Base-by-base conservation (phyloP, 2,888 invertebrate genomes). In the Octodonta nipae region DNA sequence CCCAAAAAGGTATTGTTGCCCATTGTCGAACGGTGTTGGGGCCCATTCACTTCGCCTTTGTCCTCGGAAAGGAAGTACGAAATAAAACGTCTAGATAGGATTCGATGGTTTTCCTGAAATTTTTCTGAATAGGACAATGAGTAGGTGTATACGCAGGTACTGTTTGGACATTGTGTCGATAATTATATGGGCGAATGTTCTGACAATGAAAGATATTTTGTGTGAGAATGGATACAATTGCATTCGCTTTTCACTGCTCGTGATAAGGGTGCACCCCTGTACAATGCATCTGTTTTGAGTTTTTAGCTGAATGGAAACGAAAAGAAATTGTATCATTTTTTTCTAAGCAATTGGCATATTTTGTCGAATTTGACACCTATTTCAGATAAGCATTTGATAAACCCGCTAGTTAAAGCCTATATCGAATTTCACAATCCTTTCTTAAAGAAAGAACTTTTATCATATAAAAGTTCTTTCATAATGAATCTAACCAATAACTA, bases 21-120 rank as follows among this genome's bases (percentile, higher is more conserved):
- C 51, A 54, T 58, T 57, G 60, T 58, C 40, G 44, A 42, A 47
- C 51, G 51, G 57, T 59, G 55, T 55, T 50, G 56, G 32, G 36
- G 56, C 52, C 58, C 58, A 59, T 59, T 58, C 58, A 56, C 37
- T 26, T 27, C 47, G 55, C 54, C 54, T 51, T 54, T 55, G 57
- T 57, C 51, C 52, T n/a, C n/a, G 55, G 52, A 54, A 58, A 22
- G 58, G 58, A 60, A 58, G 58, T 57, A 52, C 51, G 54, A 57
- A 56, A 56, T 55, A 54, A 56, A 50, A 50, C 41, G 50, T 51
- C 49, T 43, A 48, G 50, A 51, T 52, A 43, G 49, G 51, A 52
- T 53, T 54, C 47, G 50, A 47, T 52, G 49, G 48, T 56, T 56
- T 56, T 55, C 50, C 52, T 45, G 44, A 54, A 56, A 55, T 51